Conservation (phyloP, 2,797 vertebrate species). For the Sebastes jordani region DNA sequence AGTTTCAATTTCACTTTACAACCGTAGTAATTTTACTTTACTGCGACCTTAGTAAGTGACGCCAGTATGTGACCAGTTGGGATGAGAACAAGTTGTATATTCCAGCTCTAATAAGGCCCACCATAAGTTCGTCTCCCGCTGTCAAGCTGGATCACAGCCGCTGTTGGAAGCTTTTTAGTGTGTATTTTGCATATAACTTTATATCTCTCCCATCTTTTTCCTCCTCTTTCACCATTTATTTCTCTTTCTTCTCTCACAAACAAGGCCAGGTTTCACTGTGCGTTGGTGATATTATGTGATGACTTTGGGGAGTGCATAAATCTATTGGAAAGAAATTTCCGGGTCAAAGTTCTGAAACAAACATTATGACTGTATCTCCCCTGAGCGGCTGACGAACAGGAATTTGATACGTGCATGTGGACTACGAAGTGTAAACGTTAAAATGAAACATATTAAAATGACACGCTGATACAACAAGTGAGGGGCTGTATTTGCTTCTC, state of each 20-base stretch:
- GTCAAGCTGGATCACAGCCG: conserved; percentile 9
- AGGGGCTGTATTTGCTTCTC: background rate
- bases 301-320: background rate
- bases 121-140: conserved; percentile 3
- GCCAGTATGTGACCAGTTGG: too few species aligned
- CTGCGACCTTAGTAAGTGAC: too few species aligned
- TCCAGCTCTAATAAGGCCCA: conserved; percentile 3
- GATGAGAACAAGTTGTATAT: background rate
- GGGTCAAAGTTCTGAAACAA: conserved; percentile 1
- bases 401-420: background rate
- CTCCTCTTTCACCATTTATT: background rate
- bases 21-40: too few species aligned
- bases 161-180: background rate
- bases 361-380: conserved; percentile 2
- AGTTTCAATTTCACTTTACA: too few species aligned
- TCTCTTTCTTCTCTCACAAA: background rate
- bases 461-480: background rate
- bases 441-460: background rate
- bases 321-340: background rate
- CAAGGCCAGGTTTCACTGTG: background rate
- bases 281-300: background rate
- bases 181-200: background rate
- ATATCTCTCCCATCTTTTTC: background rate
- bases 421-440: background rate
- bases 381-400: background rate